Evolutionary conservation across 2,888 invertebrate species (phyloP).

Genomic region (Vanessa cardui): DNA sequence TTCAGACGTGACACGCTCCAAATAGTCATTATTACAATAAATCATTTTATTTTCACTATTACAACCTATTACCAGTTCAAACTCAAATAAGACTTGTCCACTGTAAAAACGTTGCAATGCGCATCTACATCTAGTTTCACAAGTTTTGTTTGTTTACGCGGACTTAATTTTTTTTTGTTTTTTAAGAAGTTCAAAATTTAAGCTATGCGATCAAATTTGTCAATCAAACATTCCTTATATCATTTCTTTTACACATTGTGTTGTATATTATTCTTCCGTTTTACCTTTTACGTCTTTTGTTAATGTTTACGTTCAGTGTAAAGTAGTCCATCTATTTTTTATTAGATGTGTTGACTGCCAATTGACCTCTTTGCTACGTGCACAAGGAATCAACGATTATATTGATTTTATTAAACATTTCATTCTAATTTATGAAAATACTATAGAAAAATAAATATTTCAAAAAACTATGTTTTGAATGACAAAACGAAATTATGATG

Average conservation of each 20-base stretch:
- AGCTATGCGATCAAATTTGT: conserved; percentile 18
- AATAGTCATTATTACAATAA: conserved; percentile 30
- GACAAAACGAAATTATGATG: no score
- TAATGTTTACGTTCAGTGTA: not conserved
- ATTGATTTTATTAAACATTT: not conserved
- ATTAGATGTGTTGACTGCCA: not conserved
- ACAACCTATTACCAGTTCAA: not conserved
- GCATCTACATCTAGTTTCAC: not conserved
- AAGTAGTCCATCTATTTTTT: not conserved
- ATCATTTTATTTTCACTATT: conserved; percentile 9
- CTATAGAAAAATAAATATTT: not conserved
- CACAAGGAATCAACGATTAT: not conserved
- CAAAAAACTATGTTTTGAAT: not conserved
- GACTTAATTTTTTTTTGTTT: conserved; percentile 23
- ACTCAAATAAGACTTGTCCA: not conserved
- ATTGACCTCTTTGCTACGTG: not conserved
- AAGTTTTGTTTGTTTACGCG: conserved; percentile 15
- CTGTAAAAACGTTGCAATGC: not conserved
- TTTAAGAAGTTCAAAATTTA: conserved; percentile 22
- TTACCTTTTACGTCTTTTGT: not conserved
- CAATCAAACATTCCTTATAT: conserved; percentile 15
- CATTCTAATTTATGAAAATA: not conserved
- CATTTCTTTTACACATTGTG: no score
- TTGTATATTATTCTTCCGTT: no score
- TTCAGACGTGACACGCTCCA: conserved; percentile 43